phyloP scores from a whole-genome alignment of 2,888 invertebrate genomes.

The Zhuqinia jingwanae region DNA sequence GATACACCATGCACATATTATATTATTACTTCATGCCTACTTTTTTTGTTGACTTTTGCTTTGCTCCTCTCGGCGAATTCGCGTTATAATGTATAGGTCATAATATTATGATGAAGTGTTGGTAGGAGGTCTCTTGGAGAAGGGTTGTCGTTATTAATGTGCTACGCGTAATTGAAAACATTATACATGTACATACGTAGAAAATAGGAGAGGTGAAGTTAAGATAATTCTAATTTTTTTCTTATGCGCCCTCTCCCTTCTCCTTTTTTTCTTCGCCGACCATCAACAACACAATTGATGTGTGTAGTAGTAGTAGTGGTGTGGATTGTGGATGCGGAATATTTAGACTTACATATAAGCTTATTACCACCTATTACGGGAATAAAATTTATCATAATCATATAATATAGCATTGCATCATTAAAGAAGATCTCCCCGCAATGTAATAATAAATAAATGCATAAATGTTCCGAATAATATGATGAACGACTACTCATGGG shows the following conservation, averaged over 20 bases:
- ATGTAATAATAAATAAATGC: conserved; percentile 13
- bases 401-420: conserved; percentile 42
- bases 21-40: neutral
- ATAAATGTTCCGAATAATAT: conserved; percentile 28
- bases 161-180: conserved; percentile 14
- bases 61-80: neutral
- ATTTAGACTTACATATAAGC: too few relatives aligned
- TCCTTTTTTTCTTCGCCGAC: conserved; percentile 10
- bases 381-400: neutral
- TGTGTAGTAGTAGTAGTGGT: neutral
- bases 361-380: neutral
- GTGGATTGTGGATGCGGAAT: too few relatives aligned
- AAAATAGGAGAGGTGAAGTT: neutral
- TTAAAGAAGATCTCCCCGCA: neutral
- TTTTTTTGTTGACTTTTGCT: neutral
- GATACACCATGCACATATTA: neutral
- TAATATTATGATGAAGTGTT: conserved; percentile 38
- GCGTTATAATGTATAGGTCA: too few relatives aligned
- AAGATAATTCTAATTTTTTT: conserved; percentile 3
- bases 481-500: conserved; percentile 19
- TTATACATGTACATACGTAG: too few relatives aligned
- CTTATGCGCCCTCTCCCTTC: neutral
- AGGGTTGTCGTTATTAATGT: conserved; percentile 3
- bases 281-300: neutral
- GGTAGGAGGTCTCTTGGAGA: conserved; percentile 32